Conservation (phyloP, 2,888 invertebrate species). For the Lymantria dispar region DNA sequence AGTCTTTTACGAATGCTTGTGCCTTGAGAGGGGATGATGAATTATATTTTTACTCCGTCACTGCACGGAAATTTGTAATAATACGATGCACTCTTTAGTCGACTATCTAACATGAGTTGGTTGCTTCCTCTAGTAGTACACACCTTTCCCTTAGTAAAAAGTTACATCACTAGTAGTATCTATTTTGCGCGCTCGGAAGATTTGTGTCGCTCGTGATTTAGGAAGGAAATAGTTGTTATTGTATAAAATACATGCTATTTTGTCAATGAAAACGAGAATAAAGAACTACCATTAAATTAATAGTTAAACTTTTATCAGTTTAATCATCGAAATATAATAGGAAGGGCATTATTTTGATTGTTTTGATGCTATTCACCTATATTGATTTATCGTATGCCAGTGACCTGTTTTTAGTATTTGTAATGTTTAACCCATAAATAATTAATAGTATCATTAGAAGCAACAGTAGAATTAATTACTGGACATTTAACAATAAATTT, state of each 20-base stretch:
- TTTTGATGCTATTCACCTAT: conserved; percentile 73
- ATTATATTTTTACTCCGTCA: too few species aligned
- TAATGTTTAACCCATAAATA: conserved; percentile 68
- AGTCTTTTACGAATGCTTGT: too few species aligned
- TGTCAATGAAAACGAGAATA: conserved; percentile 23
- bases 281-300: not conserved
- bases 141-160: not conserved
- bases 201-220: conserved; percentile 12
- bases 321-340: conserved; percentile 1
- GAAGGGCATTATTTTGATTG: conserved; percentile 47
- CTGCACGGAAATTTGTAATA: too few species aligned
- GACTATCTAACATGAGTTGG: not conserved
- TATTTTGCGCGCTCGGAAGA: conserved; percentile 18
- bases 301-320: conserved; percentile 1
- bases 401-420: conserved; percentile 76
- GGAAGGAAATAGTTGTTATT: conserved; percentile 35
- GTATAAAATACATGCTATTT: conserved; percentile 13
- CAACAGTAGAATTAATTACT: conserved; percentile 27
- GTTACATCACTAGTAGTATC: conserved; percentile 21
- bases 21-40: too few species aligned
- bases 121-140: not conserved
- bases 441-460: conserved; percentile 57
- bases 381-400: conserved; percentile 77
- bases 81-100: too few species aligned
- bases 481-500: not conserved